Evolutionary conservation across 2,888 invertebrate species (phyloP), one percentile per base, ranked within the genome.

Genomic region (Athalia cordata): DNA sequence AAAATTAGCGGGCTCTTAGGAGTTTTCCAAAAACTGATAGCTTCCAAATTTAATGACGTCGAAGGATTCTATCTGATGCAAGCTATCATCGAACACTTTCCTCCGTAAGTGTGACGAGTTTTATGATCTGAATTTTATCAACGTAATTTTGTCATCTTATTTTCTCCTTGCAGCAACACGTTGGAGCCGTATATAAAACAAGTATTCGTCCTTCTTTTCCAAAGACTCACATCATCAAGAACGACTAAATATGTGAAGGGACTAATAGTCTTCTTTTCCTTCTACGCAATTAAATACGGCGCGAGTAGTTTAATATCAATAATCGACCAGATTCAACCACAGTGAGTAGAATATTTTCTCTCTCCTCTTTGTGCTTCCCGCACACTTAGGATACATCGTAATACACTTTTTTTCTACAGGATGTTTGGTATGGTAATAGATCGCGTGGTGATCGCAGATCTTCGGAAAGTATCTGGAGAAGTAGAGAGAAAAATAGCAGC

Each of bases 401-500:
- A 59, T 66, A 59, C n/a, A 57, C 52, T 67, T 81, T 78, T 81
- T 84, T 78, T 81, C 15, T 82, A 81, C 86, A 96, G 97, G 85
- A 96, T 99, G 96, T 99, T 99, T 92, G 95, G 95, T 47, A 99
- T 99, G 98, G 96, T 99, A 75, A 89, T 98, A 82, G 98, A 99
- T 86, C 95, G 97, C 79, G 93, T 99, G 8, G 93, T 98, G 78
- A 92, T 98, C 29, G 91, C 95, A 0, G 98, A 99, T 86, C 91
- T 98, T 85, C 96, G 96, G 90, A 97, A 97, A 88, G 95, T 99
- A 11, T 93, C 94, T 9, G 97, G 97, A 1, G 92, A 92, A 68
- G 91, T 95, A 50, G 98, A 99, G 87, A 94, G 96, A 79, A 98
- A 98, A 92, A 95, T 98, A 82, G 96, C 97, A 77, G 96, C 97